Conservation (phyloP, 2,113 vertebrate genomes). For the Kryptolebias marmoratus region DNA sequence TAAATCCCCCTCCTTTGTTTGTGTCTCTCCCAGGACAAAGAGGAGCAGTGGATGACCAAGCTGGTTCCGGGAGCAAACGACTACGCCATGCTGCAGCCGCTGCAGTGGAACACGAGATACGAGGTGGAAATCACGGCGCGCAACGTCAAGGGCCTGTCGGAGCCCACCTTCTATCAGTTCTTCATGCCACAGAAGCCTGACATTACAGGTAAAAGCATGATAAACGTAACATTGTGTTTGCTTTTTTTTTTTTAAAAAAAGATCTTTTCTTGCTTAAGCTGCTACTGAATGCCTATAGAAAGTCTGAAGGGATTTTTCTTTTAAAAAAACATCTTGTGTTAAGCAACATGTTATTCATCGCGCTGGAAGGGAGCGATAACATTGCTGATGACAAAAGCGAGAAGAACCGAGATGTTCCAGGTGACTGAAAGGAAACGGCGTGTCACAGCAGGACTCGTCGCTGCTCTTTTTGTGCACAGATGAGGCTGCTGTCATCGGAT, state of each 20-base stretch:
- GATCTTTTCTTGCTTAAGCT: neutral
- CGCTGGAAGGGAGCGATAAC: slow-evolving; percentile 4
- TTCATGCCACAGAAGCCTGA: slow-evolving; percentile 98
- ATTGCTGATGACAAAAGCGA: slow-evolving; percentile 34
- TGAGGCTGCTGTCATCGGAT: slow-evolving; percentile 21
- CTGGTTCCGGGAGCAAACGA: slow-evolving; percentile 92
- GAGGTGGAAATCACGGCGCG: slow-evolving; percentile 97
- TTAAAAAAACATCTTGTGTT: neutral
- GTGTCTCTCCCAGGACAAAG: slow-evolving; percentile 88
- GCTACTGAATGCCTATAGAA: slow-evolving; percentile 3
- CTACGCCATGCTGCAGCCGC: slow-evolving; percentile 91
- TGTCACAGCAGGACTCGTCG: slow-evolving; percentile 7
- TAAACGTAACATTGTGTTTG: neutral
- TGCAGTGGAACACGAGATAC: slow-evolving; percentile 96
- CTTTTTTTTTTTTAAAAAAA: neutral
- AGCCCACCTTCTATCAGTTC: slow-evolving; percentile 95
- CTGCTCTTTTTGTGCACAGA: slow-evolving; percentile 28
- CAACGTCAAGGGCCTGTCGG: slow-evolving; percentile 94
- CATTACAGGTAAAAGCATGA: slow-evolving; percentile 90
- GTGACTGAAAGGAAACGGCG: slow-evolving; percentile 33
- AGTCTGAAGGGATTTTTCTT: neutral
- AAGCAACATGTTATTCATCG: neutral
- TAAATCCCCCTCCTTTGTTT: neutral
- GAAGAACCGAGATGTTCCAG: slow-evolving; percentile 33
- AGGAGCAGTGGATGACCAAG: slow-evolving; percentile 97